Conservation (phyloP, 2,797 vertebrate genomes). For the Acanthurus leucopareius region DNA sequence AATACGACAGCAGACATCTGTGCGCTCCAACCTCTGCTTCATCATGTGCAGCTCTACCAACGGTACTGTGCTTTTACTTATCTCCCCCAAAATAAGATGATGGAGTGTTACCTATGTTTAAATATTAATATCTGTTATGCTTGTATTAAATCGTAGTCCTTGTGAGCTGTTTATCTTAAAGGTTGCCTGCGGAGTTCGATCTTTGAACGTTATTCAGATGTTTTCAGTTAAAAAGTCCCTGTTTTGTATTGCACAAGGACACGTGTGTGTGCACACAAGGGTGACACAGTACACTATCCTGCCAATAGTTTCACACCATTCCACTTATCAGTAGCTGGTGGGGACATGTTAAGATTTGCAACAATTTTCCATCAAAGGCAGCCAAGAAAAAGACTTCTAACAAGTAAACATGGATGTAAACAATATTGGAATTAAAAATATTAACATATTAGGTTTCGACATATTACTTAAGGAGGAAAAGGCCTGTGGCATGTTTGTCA, state of each 20-base stretch:
- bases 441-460: not conserved
- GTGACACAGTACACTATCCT: too few species aligned
- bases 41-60: slow-evolving; percentile 98
- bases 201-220: not conserved
- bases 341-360: too few species aligned
- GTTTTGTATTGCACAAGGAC: too few species aligned
- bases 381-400: too few species aligned
- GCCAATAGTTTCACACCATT: too few species aligned
- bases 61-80: slow-evolving; percentile 77
- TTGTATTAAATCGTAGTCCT: not conserved
- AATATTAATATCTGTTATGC: not conserved
- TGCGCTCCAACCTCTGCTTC: slow-evolving; percentile 91
- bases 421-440: too few species aligned
- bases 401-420: too few species aligned
- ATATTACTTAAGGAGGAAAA: not conserved
- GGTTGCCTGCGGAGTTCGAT: not conserved
- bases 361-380: too few species aligned
- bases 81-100: not conserved
- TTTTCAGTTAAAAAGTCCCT: not conserved
- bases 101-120: not conserved
- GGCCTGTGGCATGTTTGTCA: not conserved
- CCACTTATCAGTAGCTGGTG: too few species aligned
- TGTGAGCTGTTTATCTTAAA: slow-evolving; percentile 10
- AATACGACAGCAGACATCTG: slow-evolving; percentile 85
- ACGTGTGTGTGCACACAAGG: too few species aligned